Evolutionary conservation across 2,113 vertebrate genomes (phyloP).

Genomic region (Plecotus auritus): DNA sequence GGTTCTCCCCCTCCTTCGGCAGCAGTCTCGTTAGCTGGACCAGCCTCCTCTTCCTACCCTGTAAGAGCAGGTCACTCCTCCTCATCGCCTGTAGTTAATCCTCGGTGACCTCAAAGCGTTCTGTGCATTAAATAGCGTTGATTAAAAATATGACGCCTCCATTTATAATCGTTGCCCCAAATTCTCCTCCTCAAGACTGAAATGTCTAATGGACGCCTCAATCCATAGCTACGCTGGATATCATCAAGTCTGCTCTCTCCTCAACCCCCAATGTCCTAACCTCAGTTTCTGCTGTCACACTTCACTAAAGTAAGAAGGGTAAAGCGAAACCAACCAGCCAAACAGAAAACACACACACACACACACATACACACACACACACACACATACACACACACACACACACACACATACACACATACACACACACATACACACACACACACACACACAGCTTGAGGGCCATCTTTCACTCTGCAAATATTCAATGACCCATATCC

Average conservation of each 20-base stretch:
- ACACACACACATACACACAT: neutral
- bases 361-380: too few relatives aligned
- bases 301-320: neutral
- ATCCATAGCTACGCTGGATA: neutral
- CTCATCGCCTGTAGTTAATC: neutral
- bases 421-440: neutral
- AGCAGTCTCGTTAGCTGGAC: neutral
- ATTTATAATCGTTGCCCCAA: neutral
- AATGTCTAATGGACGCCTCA: neutral
- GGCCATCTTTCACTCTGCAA: neutral
- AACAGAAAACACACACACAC: neutral
- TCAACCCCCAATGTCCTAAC: neutral
- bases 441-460: neutral
- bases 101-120: neutral
- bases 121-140: neutral
- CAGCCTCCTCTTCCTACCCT: neutral
- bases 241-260: neutral
- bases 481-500: neutral
- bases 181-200: neutral
- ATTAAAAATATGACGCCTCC: neutral
- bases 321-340: neutral
- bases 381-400: neutral
- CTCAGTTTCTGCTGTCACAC: neutral
- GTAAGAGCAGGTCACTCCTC: neutral
- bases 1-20: neutral